Evolutionary conservation across 2,888 invertebrate species (phyloP).

Genomic region (Acanthopleura granulata): DNA sequence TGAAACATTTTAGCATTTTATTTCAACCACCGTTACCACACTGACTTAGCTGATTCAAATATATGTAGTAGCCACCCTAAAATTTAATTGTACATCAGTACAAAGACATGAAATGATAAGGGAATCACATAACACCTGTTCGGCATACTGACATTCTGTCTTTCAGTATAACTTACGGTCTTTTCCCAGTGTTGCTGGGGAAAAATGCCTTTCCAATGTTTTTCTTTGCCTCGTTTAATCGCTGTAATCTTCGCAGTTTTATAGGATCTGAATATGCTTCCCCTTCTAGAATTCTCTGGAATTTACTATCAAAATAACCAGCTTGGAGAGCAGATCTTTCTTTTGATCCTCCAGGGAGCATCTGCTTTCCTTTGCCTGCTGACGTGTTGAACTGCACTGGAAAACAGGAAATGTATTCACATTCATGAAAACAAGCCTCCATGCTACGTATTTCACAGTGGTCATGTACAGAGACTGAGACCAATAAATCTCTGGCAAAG

Average conservation of each 20-base stretch:
- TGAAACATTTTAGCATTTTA: too few relatives aligned
- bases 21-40: too few relatives aligned
- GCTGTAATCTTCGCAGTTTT: conserved; percentile 56
- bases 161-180: conserved; percentile 51
- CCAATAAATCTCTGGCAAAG: too few relatives aligned
- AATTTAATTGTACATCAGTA: too few relatives aligned
- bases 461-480: too few relatives aligned
- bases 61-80: too few relatives aligned
- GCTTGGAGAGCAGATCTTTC: conserved; percentile 58
- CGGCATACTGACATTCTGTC: too few relatives aligned
- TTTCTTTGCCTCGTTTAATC: conserved; percentile 62
- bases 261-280: conserved; percentile 68
- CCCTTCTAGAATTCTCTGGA: conserved; percentile 63
- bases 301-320: conserved; percentile 68
- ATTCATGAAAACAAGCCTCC: too few relatives aligned
- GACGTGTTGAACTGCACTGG: conserved; percentile 65
- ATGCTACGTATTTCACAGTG: too few relatives aligned
- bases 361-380: conserved; percentile 67
- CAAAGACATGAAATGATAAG: too few relatives aligned
- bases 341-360: conserved; percentile 66
- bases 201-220: conserved; percentile 68
- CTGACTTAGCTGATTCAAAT: too few relatives aligned
- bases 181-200: conserved; percentile 66
- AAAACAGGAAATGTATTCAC: conserved; percentile 19
- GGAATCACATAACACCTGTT: too few relatives aligned